Evolutionary conservation across 2,888 invertebrate species (phyloP), one percentile per base, ranked within the genome.

Genomic region (Pharmacophagus antenor): DNA sequence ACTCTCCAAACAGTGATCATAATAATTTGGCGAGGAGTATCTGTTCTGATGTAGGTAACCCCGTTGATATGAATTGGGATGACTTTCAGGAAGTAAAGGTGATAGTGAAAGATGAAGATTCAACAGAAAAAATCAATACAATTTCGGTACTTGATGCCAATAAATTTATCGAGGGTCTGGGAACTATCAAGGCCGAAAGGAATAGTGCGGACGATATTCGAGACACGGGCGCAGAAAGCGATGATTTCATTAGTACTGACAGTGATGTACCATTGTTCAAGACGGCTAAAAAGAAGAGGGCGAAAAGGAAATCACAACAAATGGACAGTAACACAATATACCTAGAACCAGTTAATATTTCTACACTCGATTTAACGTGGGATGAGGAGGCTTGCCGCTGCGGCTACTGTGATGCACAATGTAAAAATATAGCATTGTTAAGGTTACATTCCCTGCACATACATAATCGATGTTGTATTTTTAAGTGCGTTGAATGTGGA

Each of bases 391-490:
- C 79, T 53, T 89, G 88, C 64, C 72, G 82, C 0, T 90, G 90
- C 68, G 87, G 83, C 0, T 76, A 74, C 31, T 90, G 90, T 37
- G 87, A 88, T 58, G 87, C 88, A 0, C 78, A 83, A 27, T 89
- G 86, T 58, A 84, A 85, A 54, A 87, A 84, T 49, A 72, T 88
- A 4, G 69, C 77, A 18, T 83, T 82, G 0, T 58, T 90, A 52
- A 77, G 86, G 50, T 74, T 89, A 1, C 90, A 90, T 65, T 80
- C 88, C 0, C 48, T 85, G 44, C 84, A 89, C 70, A 88, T 87
- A 64, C 90, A 89, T 58, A 65, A 76, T 0, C 71, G 70, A 6
- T 90, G 90, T 62, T 86, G 86, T 37, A 62, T 74, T 0, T 88
- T 87, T 54, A 89, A 89, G 64, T 89, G 89, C 63, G 75, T 82